Percentiles rank a stretch among this genome's conserved stretches.
Conservation (phyloP, 2,888 invertebrate genomes). For the Melangyna quadrimaculata region DNA sequence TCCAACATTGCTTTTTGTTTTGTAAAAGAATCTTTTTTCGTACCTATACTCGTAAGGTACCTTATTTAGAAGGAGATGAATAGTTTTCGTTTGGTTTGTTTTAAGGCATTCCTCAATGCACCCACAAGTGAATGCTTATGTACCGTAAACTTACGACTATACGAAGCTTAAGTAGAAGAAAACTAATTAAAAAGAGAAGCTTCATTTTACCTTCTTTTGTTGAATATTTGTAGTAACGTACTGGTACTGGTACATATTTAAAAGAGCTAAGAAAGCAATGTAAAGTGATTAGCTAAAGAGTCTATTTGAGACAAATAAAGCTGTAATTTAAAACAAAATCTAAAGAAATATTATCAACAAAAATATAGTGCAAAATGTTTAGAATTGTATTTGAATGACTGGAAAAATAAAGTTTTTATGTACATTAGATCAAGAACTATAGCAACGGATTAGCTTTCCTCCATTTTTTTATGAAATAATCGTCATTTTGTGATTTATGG, state of each 20-base stretch:
- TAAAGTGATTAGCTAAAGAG: background rate
- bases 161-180: slow-evolving; percentile 14
- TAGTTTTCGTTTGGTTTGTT: slow-evolving; percentile 53
- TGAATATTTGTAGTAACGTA: background rate
- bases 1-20: background rate
- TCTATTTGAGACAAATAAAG: background rate
- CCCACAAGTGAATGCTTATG: slow-evolving; percentile 26
- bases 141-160: no score
- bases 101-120: slow-evolving; percentile 16
- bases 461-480: no score
- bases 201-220: slow-evolving; percentile 17
- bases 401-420: no score
- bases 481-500: no score
- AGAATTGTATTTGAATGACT: no score
- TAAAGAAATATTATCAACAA: no score
- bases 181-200: slow-evolving; percentile 56
- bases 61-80: slow-evolving; percentile 20
- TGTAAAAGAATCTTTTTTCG: background rate
- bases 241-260: no score
- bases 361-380: no score
- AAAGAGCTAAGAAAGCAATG: background rate
- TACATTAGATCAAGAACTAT: no score
- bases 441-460: no score
- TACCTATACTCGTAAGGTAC: no score
- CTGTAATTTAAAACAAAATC: background rate